phyloP scores from a whole-genome alignment of 2,113 vertebrate genomes.

The Anoura caudifer region DNA sequence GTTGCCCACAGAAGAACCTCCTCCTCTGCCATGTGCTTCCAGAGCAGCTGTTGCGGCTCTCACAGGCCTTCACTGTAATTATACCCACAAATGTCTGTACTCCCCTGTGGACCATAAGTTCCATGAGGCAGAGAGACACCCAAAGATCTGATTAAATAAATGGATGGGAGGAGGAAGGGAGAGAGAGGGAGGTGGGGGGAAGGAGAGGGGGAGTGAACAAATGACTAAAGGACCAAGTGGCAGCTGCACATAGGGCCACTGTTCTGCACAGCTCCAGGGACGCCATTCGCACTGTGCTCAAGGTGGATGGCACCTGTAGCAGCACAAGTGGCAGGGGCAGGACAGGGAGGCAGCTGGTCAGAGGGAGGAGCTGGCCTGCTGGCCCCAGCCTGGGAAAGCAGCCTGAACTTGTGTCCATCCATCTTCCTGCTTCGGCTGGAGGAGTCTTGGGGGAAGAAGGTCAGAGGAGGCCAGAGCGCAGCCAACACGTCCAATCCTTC shows the following conservation, averaged over 20 bases:
- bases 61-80: not conserved
- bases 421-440: not conserved
- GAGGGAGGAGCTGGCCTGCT: not conserved
- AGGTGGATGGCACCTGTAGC: not conserved
- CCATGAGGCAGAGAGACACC: not conserved
- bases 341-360: not conserved
- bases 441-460: not conserved
- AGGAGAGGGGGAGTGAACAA: not conserved
- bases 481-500: not conserved
- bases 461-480: not conserved
- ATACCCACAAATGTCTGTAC: not conserved
- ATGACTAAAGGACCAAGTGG: not conserved
- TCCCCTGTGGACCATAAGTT: not conserved
- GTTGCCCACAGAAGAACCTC: not conserved
- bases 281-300: no score
- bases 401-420: not conserved
- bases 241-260: not conserved
- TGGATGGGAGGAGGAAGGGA: not conserved
- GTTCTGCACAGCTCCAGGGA: not conserved
- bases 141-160: not conserved
- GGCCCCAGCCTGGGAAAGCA: not conserved
- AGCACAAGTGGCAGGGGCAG: not conserved
- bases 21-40: not conserved
- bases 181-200: rapidly evolving
- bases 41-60: rapidly evolving